Base-by-base conservation (phyloP, 92 coral and sea anemone genomes). In the Chrysogorgia sp. region DNA sequence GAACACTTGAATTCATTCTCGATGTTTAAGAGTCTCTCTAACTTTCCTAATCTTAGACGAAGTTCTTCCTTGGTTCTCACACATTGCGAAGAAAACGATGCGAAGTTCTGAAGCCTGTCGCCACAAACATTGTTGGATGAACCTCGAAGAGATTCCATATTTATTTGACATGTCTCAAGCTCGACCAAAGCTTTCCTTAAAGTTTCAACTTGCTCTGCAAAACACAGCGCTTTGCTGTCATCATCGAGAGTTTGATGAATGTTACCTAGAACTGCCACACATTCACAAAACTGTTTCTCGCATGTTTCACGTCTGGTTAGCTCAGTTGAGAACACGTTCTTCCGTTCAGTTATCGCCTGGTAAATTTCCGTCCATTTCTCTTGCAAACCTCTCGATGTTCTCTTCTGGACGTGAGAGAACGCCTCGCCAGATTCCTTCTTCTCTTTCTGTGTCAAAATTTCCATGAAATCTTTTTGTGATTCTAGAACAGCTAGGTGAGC, bases 401-500 rank as follows among this genome's bases (percentile, higher is more conserved):
- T 85, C 58, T 7, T 85, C 80, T 67, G 81, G 93, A 10, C 91
- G 82, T 70, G 81, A 76, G 29, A 91, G 86, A 19, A 83, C 81
- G 30, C 83, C 50, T 83, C 82, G 25, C 84, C 77, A 37, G 81
- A 81, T 40, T 81, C 74, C 2, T 40, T 40, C 79, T 84, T 92
- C 10, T 91, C 98, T 71, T 89, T 91, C 60, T 88, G 90, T 67
- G 91, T 83, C 19, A 93, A 86, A 50, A 67, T 90, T 82, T 91
- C 90, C 29, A 93, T 85, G 71, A 88, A 88, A 40, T 93, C 98
- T 61, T 89, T 91, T 66, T 93, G 92, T 20, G 88, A 89, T 65
- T 89, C 90, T 63, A 93, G 81, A 52, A 91, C 94, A 19, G 85
- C 89, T 40, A 85, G 45, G 74, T 89, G 70, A 20, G 92, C 77